Evolutionary conservation across 2,113 vertebrate genomes (phyloP).

Genomic region (Pelecanoides urinatrix): DNA sequence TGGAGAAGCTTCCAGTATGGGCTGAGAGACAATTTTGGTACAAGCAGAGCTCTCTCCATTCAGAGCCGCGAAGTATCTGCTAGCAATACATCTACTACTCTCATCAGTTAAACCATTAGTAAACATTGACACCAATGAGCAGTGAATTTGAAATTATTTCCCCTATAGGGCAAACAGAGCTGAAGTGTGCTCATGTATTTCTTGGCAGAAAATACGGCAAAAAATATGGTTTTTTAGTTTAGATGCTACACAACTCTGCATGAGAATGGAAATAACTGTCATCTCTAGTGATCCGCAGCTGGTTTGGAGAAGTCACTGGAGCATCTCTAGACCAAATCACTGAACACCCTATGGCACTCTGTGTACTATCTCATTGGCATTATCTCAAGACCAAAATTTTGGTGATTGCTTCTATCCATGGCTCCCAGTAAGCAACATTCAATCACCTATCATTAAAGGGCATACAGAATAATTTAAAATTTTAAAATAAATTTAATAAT

Average conservation of each 20-base stretch:
- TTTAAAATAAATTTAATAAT: neutral
- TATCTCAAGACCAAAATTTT: neutral
- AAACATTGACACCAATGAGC: neutral
- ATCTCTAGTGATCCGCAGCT: neutral
- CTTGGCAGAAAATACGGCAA: neutral
- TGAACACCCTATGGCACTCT: neutral
- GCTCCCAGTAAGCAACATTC: neutral
- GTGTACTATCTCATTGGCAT: neutral
- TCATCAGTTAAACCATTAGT: neutral
- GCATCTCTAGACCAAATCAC: neutral
- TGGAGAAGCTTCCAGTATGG: neutral
- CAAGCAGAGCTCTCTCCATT: neutral
- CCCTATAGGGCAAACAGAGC: neutral
- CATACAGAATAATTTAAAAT: neutral
- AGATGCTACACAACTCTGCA: neutral
- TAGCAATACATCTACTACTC: neutral
- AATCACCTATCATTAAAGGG: neutral
- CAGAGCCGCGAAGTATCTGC: neutral
- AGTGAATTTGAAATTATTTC: neutral
- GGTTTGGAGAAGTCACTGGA: neutral
- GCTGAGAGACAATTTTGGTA: neutral
- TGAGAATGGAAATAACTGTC: neutral
- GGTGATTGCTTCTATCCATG: neutral
- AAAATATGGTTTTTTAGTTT: neutral
- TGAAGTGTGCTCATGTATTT: neutral